These are phyloP conservation scores for Onychorhynchus coronatus DNA, from an alignment of 2,113 vertebrate species.

Conservation along the genomic window DNA sequence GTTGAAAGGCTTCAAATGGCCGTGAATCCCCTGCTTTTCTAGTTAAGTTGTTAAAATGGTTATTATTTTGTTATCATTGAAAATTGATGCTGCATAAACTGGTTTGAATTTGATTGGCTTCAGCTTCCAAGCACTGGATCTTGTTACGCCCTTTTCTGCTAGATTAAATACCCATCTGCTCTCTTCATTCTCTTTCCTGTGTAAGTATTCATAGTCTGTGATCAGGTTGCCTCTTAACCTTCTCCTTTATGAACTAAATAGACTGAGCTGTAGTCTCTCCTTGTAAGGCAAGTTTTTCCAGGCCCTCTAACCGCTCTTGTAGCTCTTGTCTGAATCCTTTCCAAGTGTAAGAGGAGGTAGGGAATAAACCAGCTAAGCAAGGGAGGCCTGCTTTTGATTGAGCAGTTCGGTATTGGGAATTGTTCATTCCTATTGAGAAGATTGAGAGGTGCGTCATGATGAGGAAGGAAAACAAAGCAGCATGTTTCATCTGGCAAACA, in stretches of 20 bases:
- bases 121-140: conserved; percentile 18
- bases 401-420: background rate
- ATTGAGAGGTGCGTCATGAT: background rate
- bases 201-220: conserved; percentile 13
- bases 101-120: conserved; percentile 31
- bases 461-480: background rate
- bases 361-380: conserved; percentile 18
- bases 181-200: background rate
- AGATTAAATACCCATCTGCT: conserved; percentile 60
- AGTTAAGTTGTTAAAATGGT: background rate
- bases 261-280: background rate
- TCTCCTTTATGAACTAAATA: conserved; percentile 40
- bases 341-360: conserved; percentile 1
- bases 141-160: conserved; percentile 29
- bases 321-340: conserved; percentile 35
- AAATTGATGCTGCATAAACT: conserved; percentile 11
- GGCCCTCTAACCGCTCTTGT: background rate
- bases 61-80: background rate
- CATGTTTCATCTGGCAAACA: background rate
- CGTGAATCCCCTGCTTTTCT: background rate
- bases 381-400: background rate
- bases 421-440: background rate
- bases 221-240: conserved; percentile 54
- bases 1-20: background rate
- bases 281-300: conserved; percentile 43